Conservation (phyloP, 2,888 invertebrate species). For the Ptychoptera albimana region DNA sequence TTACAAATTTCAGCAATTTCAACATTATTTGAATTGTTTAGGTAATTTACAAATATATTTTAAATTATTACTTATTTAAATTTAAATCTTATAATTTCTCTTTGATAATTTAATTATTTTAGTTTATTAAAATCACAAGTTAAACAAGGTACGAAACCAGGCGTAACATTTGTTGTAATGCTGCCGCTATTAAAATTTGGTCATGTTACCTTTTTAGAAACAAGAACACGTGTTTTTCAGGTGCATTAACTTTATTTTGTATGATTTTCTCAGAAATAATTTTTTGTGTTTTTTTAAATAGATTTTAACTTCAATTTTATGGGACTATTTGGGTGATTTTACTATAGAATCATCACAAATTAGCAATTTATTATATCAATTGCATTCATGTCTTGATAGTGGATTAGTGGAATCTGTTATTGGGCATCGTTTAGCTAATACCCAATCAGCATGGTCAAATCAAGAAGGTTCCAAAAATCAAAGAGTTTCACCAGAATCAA, state of each 20-base stretch:
- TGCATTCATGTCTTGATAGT: slow-evolving; percentile 51
- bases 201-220: slow-evolving; percentile 48
- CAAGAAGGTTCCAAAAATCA: neutral
- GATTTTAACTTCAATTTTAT: slow-evolving; percentile 45
- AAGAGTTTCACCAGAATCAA: neutral
- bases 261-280: neutral
- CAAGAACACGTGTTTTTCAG: slow-evolving; percentile 47
- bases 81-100: neutral
- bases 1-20: slow-evolving; percentile 50
- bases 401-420: slow-evolving; percentile 55
- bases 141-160: slow-evolving; percentile 28
- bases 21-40: slow-evolving; percentile 55
- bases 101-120: neutral
- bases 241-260: neutral
- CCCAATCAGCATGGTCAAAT: slow-evolving; percentile 11
- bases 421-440: slow-evolving; percentile 30
- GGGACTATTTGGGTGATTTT: slow-evolving; percentile 45
- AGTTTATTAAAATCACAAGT: slow-evolving; percentile 29
- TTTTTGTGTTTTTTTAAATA: slow-evolving; percentile 21
- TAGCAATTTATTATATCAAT: slow-evolving; percentile 53
- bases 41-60: slow-evolving; percentile 17
- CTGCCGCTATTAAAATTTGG: slow-evolving; percentile 49
- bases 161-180: slow-evolving; percentile 49
- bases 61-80: neutral
- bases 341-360: slow-evolving; percentile 25